Conservation (phyloP, 2,888 invertebrate genomes). For the Epirrhoe tristata region DNA sequence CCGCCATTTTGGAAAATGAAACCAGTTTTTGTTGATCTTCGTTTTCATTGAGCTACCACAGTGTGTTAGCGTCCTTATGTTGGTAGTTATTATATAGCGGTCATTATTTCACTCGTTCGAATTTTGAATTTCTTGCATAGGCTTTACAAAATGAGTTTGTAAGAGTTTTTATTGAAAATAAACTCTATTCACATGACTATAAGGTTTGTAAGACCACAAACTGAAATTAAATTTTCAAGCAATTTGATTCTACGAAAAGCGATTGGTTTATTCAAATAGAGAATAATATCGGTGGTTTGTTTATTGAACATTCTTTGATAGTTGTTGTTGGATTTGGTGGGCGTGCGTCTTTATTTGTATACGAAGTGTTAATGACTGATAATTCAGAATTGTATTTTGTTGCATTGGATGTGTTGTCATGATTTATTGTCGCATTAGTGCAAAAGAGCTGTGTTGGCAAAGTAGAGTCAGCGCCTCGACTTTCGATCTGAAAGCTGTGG, state of each 20-base stretch:
- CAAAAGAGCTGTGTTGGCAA: too few relatives aligned
- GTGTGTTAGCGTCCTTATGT: constrained; percentile 29
- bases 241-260: constrained; percentile 59
- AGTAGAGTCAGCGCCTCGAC: too few relatives aligned
- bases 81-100: constrained; percentile 60
- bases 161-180: constrained; percentile 28
- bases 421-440: too few relatives aligned
- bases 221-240: constrained; percentile 44
- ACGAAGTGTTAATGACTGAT: constrained; percentile 61
- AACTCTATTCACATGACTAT: constrained; percentile 25
- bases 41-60: neutral
- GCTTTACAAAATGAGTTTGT: constrained; percentile 26
- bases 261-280: constrained; percentile 57
- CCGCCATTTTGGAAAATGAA: constrained; percentile 66
- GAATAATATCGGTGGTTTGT: constrained; percentile 54
- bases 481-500: too few relatives aligned
- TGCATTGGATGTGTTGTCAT: constrained; percentile 1
- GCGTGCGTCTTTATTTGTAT: constrained; percentile 58
- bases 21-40: constrained; percentile 51
- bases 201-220: constrained; percentile 5
- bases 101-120: constrained; percentile 78
- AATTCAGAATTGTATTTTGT: constrained; percentile 44
- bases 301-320: constrained; percentile 62
- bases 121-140: constrained; percentile 61
- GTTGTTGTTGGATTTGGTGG: constrained; percentile 62